Percentiles rank a stretch among this genome's conserved stretches.
Conservation (phyloP, 2,888 invertebrate genomes). For the Empis livida region DNA sequence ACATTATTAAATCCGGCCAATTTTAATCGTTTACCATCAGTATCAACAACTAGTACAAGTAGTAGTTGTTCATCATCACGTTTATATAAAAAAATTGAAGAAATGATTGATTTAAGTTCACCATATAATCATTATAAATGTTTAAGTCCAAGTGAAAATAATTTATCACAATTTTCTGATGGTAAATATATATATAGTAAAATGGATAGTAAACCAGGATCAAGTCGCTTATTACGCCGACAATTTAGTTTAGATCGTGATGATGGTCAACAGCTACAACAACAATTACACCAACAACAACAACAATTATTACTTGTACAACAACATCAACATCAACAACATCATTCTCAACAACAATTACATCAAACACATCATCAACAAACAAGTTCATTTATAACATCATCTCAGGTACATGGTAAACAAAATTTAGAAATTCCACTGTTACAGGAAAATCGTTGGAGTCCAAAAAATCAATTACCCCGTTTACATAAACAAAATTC, state of each 20-base stretch:
- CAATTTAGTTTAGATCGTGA: slow-evolving; percentile 59
- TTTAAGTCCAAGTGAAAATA: slow-evolving; percentile 49
- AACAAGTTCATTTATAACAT: not conserved
- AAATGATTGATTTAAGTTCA: slow-evolving; percentile 49
- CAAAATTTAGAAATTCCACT: slow-evolving; percentile 28
- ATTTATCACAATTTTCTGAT: slow-evolving; percentile 31
- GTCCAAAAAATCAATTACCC: slow-evolving; percentile 20
- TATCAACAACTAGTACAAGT: slow-evolving; percentile 15
- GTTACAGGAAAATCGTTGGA: slow-evolving; percentile 29
- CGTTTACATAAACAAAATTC: slow-evolving; percentile 53
- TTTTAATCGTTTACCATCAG: slow-evolving; percentile 29
- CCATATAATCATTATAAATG: slow-evolving; percentile 66
- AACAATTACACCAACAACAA: slow-evolving; percentile 1
- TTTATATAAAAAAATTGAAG: slow-evolving; percentile 35
- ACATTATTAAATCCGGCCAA: slow-evolving; percentile 31
- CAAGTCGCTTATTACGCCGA: slow-evolving; percentile 43
- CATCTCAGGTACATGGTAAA: not conserved
- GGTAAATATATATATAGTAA: slow-evolving; percentile 30
- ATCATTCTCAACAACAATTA: slow-evolving; percentile 1
- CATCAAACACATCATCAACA: too few relatives aligned
- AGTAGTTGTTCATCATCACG: slow-evolving; percentile 32
- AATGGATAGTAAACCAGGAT: slow-evolving; percentile 33
- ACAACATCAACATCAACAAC: slow-evolving; percentile 17
- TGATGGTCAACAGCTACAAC: slow-evolving; percentile 35
- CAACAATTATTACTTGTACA: slow-evolving; percentile 16